phyloP scores from a whole-genome alignment of 2,797 vertebrate species.

The Paedocypris micromegethes region DNA sequence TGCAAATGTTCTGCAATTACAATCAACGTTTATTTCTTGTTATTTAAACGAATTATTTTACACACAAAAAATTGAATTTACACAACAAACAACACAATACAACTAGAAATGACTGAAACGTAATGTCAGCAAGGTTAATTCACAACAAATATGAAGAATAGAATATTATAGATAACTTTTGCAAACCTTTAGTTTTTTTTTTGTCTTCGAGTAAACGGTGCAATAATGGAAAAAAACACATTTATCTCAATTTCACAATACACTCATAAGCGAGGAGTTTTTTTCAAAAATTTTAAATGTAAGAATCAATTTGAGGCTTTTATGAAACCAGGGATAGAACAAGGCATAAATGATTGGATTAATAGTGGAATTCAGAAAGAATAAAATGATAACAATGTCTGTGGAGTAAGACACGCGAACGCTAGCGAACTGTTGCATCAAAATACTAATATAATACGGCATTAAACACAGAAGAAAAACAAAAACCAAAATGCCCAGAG shows the following conservation, averaged over 20 bases:
- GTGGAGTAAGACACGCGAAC: conserved; percentile 3
- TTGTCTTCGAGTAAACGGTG: no score
- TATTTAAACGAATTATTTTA: no score
- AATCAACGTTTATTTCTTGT: no score
- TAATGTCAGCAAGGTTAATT: no score
- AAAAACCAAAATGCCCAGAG: conserved; percentile 42
- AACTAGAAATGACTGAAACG: no score
- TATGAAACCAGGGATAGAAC: conserved; percentile 50
- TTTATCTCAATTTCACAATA: conserved; percentile 3
- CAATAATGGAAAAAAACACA: no score
- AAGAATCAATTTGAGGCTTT: conserved; percentile 41
- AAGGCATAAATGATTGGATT: conserved; percentile 49
- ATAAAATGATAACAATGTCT: conserved; percentile 32
- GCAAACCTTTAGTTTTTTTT: no score
- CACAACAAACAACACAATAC: no score
- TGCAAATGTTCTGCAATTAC: no score
- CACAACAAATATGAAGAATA: no score
- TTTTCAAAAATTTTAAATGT: conserved; percentile 32
- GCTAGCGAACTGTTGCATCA: conserved; percentile 1
- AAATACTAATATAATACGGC: conserved; percentile 41
- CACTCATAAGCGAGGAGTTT: conserved; percentile 40
- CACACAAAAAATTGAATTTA: no score
- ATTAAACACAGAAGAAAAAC: conserved; percentile 45
- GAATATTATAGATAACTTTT: no score
- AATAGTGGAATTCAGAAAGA: conserved; percentile 44